Conservation (phyloP, 2,113 vertebrate genomes). For the Casuarius casuarius region DNA sequence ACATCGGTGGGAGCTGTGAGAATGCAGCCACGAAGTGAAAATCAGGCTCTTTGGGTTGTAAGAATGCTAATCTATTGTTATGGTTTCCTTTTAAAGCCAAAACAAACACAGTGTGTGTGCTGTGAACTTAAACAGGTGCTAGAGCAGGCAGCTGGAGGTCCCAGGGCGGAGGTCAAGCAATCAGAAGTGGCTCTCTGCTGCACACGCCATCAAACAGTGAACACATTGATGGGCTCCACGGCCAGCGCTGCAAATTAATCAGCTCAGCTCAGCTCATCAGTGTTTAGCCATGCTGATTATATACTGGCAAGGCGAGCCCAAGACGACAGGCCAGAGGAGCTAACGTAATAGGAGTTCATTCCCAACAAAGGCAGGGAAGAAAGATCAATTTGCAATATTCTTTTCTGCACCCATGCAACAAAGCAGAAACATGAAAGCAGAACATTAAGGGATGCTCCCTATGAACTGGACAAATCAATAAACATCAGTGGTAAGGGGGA, state of each 20-base stretch:
- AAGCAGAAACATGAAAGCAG: conserved; percentile 94
- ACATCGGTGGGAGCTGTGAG: conserved; percentile 10
- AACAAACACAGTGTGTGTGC: conserved; percentile 46
- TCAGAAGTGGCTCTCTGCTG: conserved; percentile 90
- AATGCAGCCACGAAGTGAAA: conserved; percentile 30
- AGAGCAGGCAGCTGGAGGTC: conserved; percentile 68
- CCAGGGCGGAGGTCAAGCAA: conserved; percentile 85
- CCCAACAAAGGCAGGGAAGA: conserved; percentile 85
- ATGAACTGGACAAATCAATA: conserved; percentile 95
- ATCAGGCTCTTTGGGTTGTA: conserved; percentile 51
- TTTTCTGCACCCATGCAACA: conserved; percentile 85
- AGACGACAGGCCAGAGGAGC: conserved; percentile 76
- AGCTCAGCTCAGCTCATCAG: conserved; percentile 71
- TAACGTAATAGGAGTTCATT: conserved; percentile 82
- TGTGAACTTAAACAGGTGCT: conserved; percentile 78
- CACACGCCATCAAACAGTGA: conserved; percentile 89
- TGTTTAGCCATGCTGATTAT: conserved; percentile 89
- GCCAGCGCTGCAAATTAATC: conserved; percentile 87
- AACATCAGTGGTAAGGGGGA: conserved; percentile 84
- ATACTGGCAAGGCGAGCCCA: conserved; percentile 73
- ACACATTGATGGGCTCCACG: conserved; percentile 85
- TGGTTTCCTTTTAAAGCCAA: conserved; percentile 54
- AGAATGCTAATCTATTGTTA: conserved; percentile 68
- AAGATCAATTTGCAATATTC: conserved; percentile 98
- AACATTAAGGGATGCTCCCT: conserved; percentile 90